These are phyloP conservation scores for Lasiurus cinereus DNA, from an alignment of 2,113 vertebrate genomes.

Conservation along the genomic window DNA sequence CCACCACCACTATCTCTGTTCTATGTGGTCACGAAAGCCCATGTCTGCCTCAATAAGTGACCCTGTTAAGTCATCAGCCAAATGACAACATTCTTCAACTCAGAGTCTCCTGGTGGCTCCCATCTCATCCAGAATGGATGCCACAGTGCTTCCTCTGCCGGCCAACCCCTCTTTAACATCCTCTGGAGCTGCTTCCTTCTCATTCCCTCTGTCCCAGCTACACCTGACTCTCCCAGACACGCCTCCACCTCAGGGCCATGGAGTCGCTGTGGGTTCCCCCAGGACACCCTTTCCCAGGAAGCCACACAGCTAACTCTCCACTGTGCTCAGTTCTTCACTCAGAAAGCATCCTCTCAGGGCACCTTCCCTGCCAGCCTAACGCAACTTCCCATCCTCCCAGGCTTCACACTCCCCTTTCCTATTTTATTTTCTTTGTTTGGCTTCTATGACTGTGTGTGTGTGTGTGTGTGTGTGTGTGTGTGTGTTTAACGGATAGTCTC, in stretches of 20 bases:
- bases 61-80: neutral
- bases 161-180: neutral
- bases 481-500: neutral
- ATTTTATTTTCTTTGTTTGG: neutral
- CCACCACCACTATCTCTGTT: neutral
- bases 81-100: neutral
- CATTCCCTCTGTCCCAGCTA: neutral
- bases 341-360: neutral
- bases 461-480: neutral
- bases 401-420: neutral
- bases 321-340: neutral
- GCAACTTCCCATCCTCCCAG: neutral
- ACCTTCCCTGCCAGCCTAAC: neutral
- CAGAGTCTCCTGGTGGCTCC: neutral
- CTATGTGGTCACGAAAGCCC: accelerated
- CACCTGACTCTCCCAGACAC: neutral
- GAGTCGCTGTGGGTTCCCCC: neutral
- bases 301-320: neutral
- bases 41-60: neutral
- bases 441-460: neutral
- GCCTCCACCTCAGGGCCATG: neutral
- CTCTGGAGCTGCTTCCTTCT: neutral
- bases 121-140: neutral
- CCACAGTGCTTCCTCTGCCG: neutral
- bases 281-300: neutral